These are phyloP conservation scores for Theocolax elegans DNA, from an alignment of 1,140 invertebrate species.

Conservation along the genomic window DNA sequence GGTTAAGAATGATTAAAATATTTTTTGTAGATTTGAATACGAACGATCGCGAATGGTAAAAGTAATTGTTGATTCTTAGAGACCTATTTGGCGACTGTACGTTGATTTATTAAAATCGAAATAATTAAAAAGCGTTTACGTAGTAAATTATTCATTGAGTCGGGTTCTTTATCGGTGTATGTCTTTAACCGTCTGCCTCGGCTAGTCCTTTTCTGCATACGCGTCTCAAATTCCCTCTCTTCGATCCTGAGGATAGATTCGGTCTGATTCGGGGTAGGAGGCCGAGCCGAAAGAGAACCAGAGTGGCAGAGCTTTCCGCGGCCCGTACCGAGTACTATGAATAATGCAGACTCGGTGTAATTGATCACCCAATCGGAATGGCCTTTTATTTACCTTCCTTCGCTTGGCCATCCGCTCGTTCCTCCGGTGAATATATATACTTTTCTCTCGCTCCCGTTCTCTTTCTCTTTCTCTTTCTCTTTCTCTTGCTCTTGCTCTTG, in stretches of 20 bases:
- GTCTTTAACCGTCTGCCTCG: conserved; percentile 44
- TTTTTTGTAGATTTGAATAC: no score
- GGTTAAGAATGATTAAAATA: no score
- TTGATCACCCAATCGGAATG: conserved; percentile 68
- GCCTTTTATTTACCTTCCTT: conserved; percentile 68
- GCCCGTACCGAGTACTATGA: conserved; percentile 63
- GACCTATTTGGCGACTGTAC: no score
- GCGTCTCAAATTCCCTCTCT: background rate
- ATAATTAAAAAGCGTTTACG: no score
- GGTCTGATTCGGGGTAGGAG: conserved; percentile 53
- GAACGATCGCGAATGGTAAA: no score
- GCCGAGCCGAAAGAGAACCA: conserved; percentile 44
- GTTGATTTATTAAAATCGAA: no score
- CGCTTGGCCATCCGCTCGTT: conserved; percentile 58
- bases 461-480: background rate
- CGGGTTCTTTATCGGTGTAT: no score
- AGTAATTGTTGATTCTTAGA: no score
- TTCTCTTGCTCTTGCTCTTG: no score
- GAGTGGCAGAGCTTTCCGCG: conserved; percentile 61
- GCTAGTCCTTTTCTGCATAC: background rate
- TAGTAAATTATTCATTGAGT: no score
- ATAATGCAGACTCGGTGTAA: conserved; percentile 67
- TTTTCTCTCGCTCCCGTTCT: conserved; percentile 37
- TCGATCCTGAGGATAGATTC: conserved; percentile 40
- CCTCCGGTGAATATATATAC: no score